Evolutionary conservation across 2,797 vertebrate species (phyloP), one percentile per base, ranked within the genome.

Genomic region (Esox masquinongy): DNA sequence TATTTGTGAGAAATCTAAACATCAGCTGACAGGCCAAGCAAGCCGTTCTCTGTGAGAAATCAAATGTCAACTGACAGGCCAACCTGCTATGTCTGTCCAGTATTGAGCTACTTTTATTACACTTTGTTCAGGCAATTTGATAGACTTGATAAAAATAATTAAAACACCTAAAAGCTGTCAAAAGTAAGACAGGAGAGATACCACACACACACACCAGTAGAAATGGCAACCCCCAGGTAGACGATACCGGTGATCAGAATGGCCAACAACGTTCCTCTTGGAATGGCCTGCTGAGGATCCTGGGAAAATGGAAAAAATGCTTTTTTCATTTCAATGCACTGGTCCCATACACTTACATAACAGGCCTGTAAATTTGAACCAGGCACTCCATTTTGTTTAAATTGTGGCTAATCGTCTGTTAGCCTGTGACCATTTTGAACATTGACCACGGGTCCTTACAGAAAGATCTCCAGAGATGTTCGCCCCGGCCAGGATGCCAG

Each of bases 401-500:
- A 56, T 56, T 56, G 5, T n/a, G 53, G n/a, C 9, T n/a, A 56
- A 8, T 22, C 53, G 17, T 53, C n/a, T 56, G 53, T 2, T 34
- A 11, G 56, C 24, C 12, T 26, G 24, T 29, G 64, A 56, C 2
- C 2, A 6, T n/a, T n/a, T 56, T 56, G 15, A 56, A 11, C 53
- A 56, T 7, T 56, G 19, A 56, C 19, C 19, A n/a, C 6, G 53
- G 53, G 53, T 22, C 47, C 97, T 96, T 87, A 99, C 98, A 63
- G 96, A 94, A 72, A 99, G 97, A 88, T 99, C 98, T 91, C 98
- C 98, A 64, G 98, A 99, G 93, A 99, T 99, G 92, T 99, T 99
- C 82, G 98, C 96, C 79, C 98, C 98, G 51, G 98, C 98, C 84
- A 99, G 92, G 90, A 99, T 99, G 80, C 98, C 98, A 74, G 98